phyloP scores from a whole-genome alignment of 2,888 invertebrate species.

The Cordylochernes scorpioides region DNA sequence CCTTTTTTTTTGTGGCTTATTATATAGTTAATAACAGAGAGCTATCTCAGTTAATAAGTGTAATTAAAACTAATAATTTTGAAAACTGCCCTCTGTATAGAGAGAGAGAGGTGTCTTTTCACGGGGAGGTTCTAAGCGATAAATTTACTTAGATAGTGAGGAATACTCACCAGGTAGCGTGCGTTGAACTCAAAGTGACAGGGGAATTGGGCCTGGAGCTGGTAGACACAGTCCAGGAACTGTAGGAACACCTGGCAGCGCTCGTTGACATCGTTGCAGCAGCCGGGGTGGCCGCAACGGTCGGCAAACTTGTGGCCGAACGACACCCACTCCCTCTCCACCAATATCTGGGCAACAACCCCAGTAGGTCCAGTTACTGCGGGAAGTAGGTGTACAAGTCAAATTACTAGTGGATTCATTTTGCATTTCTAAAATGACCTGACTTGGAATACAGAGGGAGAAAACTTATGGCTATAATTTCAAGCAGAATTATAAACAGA shows the following conservation, averaged over 20 bases:
- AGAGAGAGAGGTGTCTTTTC: too few relatives aligned
- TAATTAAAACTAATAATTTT: too few relatives aligned
- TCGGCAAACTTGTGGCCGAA: constrained; percentile 97
- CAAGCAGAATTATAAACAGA: too few relatives aligned
- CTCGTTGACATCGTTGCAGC: constrained; percentile 69
- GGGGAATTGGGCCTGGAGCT: constrained; percentile 59
- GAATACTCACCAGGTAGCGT: constrained; percentile 48
- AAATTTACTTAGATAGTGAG: too few relatives aligned
- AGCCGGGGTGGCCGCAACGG: constrained; percentile 42
- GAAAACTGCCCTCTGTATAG: too few relatives aligned
- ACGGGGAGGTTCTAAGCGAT: too few relatives aligned
- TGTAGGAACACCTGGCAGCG: constrained; percentile 89
- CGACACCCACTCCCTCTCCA: constrained; percentile 87
- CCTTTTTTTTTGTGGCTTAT: too few relatives aligned
- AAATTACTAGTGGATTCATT: constrained; percentile 1
- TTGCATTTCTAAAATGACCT: constrained; percentile 1
- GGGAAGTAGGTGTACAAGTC: too few relatives aligned
- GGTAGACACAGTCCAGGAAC: constrained; percentile 89
- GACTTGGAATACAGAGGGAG: not conserved
- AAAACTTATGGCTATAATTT: too few relatives aligned
- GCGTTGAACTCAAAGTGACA: constrained; percentile 86
- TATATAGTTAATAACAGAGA: too few relatives aligned
- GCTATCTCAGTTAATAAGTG: too few relatives aligned
- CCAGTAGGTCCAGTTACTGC: too few relatives aligned
- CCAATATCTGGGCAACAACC: constrained; percentile 69